phyloP scores from a whole-genome alignment of 1,140 invertebrate genomes.

The Sarcophaga peregrina region DNA sequence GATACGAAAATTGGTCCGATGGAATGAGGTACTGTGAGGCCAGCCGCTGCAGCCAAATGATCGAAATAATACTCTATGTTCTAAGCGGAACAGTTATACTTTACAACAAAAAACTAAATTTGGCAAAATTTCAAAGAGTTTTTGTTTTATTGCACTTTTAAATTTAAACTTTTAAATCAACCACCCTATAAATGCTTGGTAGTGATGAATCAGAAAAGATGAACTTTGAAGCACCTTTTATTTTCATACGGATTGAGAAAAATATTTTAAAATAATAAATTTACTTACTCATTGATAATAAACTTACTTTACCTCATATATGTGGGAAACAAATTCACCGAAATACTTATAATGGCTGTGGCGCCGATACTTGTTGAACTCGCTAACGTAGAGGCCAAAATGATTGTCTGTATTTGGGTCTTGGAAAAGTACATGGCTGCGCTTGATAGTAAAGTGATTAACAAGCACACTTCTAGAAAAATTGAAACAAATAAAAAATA shows the following conservation, averaged over 20 bases:
- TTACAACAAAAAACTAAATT: too few relatives aligned
- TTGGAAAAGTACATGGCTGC: background rate
- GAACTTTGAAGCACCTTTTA: too few relatives aligned
- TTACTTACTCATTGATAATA: background rate
- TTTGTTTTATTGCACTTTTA: too few relatives aligned
- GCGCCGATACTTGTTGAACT: constrained; percentile 69
- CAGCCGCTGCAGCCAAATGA: too few relatives aligned
- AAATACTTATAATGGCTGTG: constrained; percentile 69
- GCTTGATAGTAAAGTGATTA: background rate
- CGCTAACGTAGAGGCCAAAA: constrained; percentile 48
- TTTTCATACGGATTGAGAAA: too few relatives aligned
- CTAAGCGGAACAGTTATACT: too few relatives aligned
- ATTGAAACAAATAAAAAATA: background rate
- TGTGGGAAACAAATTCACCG: constrained; percentile 72
- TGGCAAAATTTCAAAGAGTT: too few relatives aligned
- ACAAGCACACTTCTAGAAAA: background rate
- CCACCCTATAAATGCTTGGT: too few relatives aligned
- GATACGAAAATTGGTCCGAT: too few relatives aligned
- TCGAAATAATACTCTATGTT: too few relatives aligned
- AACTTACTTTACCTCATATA: constrained; percentile 66
- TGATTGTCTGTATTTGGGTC: background rate
- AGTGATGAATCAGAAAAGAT: background rate
- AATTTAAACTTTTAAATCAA: background rate
- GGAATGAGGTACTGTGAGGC: too few relatives aligned
- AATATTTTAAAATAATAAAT: too few relatives aligned